Evolutionary conservation across 2,888 invertebrate species (phyloP).

Genomic region (Liopterus haemorrhoidalis): DNA sequence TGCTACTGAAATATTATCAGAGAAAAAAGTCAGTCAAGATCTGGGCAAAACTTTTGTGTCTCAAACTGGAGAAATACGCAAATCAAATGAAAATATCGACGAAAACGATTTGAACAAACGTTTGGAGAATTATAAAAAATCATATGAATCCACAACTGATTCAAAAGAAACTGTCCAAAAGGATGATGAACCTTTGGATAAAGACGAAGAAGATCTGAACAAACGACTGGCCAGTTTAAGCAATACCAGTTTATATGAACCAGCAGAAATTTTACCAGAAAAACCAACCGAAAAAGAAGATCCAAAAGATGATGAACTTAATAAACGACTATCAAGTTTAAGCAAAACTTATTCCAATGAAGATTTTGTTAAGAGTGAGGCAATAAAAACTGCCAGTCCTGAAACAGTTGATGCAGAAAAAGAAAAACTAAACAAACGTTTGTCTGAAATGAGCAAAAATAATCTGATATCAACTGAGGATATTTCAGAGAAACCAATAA

Average conservation of each 20-base stretch:
- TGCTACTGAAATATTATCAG: background rate
- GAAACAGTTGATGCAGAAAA: constrained; percentile 14
- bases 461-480: no score
- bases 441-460: no score
- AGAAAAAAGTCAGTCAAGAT: background rate
- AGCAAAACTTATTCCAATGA: constrained; percentile 5
- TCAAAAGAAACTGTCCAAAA: background rate
- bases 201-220: constrained; percentile 5
- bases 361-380: background rate
- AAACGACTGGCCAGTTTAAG: constrained; percentile 7
- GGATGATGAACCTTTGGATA: background rate
- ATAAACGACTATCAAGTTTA: no score
- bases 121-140: no score
- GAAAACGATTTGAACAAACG: no score
- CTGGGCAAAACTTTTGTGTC: background rate
- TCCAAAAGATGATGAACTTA: constrained; percentile 9
- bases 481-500: background rate
- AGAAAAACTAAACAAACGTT: background rate
- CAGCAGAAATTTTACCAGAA: constrained; percentile 21
- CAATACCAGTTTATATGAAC: constrained; percentile 19
- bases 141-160: background rate
- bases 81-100: no score
- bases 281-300: constrained; percentile 25
- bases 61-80: no score
- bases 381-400: constrained; percentile 14